Base-by-base conservation (phyloP, 1,140 invertebrate genomes). In the Drosophila asahinai region DNA sequence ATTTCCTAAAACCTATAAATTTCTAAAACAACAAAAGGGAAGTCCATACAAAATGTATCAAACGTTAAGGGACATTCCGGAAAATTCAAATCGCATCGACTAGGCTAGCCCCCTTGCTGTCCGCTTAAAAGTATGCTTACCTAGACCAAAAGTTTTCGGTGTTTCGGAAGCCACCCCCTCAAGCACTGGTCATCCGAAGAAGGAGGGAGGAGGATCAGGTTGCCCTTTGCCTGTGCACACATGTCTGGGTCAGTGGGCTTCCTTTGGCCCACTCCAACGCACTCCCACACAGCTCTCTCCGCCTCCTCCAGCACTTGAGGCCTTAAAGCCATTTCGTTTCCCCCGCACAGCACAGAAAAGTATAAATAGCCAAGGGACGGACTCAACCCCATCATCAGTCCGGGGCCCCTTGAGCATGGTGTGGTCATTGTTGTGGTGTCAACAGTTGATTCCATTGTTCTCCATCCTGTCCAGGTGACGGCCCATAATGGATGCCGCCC, bases 161-260 rank as follows among this genome's bases (percentile, higher is more conserved):
- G 15, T 15, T 62, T 65, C 58, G 38, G 40, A 36, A 36, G 7
- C 65, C 60, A 49, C 59, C 65, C 65, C 59, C 19, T 9, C 12
- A 22, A 38, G 17, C 52, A 55, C 12, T 48, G 64, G 45, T 62
- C 62, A 68, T 22, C 25, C 25, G 7, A 9, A 25, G 1, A 22
- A 12, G 49, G 7, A 17, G 38, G 22, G 14, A 40, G 36, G 54
- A 25, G 55, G 64, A 42, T 49, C 42, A 47, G 55, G 51, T 42
- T 63, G 59, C 67, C 70, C 54, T 72, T 43, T 72, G 68, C 54
- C 70, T 49, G 47, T 22, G 54, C 40, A 73, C 65, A 83, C 73
- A 75, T 89, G 84, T 89, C 81, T 89, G 84, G 84, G 84, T 89
- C 84, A 89, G 73, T 89, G 70, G 81, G 86, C 80, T 71, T 79